Evolutionary conservation across 2,797 vertebrate genomes (phyloP).

Genomic region (Spheniscus humboldti): DNA sequence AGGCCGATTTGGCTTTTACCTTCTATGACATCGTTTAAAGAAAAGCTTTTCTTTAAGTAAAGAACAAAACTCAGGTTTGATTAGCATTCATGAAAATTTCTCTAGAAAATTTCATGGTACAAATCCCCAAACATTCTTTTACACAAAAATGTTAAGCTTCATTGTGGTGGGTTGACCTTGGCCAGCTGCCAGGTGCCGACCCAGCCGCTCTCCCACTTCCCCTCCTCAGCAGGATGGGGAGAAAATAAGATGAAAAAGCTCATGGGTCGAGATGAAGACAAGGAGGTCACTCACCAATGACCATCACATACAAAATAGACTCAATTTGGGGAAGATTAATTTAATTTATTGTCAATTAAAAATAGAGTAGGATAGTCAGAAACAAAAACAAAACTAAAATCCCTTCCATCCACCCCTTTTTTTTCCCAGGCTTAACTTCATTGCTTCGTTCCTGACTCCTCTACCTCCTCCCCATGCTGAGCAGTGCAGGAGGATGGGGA

Average conservation of each 20-base stretch:
- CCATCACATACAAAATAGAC: background rate
- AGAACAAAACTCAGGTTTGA: background rate
- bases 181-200: background rate
- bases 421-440: background rate
- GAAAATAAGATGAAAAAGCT: background rate
- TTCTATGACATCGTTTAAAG: background rate
- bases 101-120: background rate
- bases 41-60: background rate
- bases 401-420: rapidly evolving
- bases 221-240: rapidly evolving
- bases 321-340: background rate
- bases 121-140: background rate
- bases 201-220: background rate
- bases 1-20: background rate
- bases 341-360: background rate
- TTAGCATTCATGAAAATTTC: background rate
- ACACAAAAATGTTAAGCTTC: background rate
- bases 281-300: background rate
- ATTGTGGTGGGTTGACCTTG: background rate
- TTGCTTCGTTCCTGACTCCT: background rate
- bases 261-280: background rate
- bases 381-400: background rate
- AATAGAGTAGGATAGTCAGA: background rate
- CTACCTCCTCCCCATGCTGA: background rate
- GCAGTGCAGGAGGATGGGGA: background rate